Conservation (phyloP, 2,797 vertebrate species). For the Betta splendens region DNA sequence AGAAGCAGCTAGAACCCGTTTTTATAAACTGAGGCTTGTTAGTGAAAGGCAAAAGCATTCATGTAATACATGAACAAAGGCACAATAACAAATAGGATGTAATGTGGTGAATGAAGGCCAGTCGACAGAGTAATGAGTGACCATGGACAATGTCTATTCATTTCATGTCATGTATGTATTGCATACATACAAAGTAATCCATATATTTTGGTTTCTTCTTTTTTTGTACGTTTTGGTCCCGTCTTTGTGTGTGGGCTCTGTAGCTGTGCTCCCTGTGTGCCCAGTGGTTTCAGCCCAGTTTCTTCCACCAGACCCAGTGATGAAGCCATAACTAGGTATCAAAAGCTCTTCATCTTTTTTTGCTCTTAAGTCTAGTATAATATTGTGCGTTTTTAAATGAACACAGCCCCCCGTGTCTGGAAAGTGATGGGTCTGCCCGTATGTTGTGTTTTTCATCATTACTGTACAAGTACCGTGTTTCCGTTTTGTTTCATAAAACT, state of each 20-base stretch:
- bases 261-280: slow-evolving; percentile 62
- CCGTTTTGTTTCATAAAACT: slow-evolving; percentile 67
- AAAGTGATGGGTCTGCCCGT: slow-evolving; percentile 52
- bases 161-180: slow-evolving; percentile 68
- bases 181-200: slow-evolving; percentile 66
- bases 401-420: slow-evolving; percentile 52
- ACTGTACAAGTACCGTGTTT: slow-evolving; percentile 64
- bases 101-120: slow-evolving; percentile 53
- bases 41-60: slow-evolving; percentile 53
- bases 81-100: slow-evolving; percentile 46
- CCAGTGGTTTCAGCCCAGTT: slow-evolving; percentile 42
- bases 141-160: slow-evolving; percentile 41
- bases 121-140: slow-evolving; percentile 45
- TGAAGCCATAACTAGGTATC: slow-evolving; percentile 33
- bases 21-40: slow-evolving; percentile 62
- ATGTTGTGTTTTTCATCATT: slow-evolving; percentile 63
- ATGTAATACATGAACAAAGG: slow-evolving; percentile 62
- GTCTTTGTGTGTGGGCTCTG: slow-evolving; percentile 47
- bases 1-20: slow-evolving; percentile 50
- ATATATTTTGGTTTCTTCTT: slow-evolving; percentile 53
- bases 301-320: slow-evolving; percentile 37
- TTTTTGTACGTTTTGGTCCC: slow-evolving; percentile 4
- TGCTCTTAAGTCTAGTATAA: slow-evolving; percentile 62
- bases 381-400: slow-evolving; percentile 60
- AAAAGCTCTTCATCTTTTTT: slow-evolving; percentile 53